Evolutionary conservation across 1,140 invertebrate genomes (phyloP), one percentile per base, ranked within the genome.

Genomic region (Penaeus vannamei): DNA sequence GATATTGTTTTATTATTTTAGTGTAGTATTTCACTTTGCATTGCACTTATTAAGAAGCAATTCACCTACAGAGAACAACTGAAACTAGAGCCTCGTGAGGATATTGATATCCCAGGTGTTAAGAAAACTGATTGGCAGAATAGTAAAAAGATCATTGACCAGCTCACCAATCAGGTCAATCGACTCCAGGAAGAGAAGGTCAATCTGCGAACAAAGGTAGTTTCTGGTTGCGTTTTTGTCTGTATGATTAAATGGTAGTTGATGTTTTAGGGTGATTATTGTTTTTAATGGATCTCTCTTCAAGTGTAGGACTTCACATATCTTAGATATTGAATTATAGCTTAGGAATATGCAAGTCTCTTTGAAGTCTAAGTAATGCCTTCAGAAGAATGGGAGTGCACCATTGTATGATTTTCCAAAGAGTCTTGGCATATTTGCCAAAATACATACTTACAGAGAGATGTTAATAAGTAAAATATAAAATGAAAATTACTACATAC

Each of bases 121-220:
- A 90, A 87, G 32, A 84, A 86, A 64, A 86, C 85, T 19, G 32
- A 87, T 85, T 86, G 89, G 85, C 84, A 90, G 85, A 59, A 90
- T 60, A 86, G 79, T 59, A 90, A 90, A 60, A 66, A 84, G 22
- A 72, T 90, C 59, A 90, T 90, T 36, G 84, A 90, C 20, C 64
- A 62, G 10, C 82, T 90, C 29, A 90, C 62, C 7, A 72, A 59
- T 46, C 81, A 90, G 42, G 85, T 90, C 82, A 84, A 84, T 36
- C 83, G 87, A 36, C 72, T 90, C 53, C 84, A 87, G 72, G 89
- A 90, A 32, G 89, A 90, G 59, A 90, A 87, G 66, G 85, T 90
- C 23, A 64, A 59, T 20, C 81, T 90, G 20, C 80, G 85, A 42
- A 86, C 89, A 12, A 90, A 90, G 85, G 89, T 42, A 42, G 36